Conservation (phyloP, 2,113 vertebrate species). For the Talpa occidentalis region DNA sequence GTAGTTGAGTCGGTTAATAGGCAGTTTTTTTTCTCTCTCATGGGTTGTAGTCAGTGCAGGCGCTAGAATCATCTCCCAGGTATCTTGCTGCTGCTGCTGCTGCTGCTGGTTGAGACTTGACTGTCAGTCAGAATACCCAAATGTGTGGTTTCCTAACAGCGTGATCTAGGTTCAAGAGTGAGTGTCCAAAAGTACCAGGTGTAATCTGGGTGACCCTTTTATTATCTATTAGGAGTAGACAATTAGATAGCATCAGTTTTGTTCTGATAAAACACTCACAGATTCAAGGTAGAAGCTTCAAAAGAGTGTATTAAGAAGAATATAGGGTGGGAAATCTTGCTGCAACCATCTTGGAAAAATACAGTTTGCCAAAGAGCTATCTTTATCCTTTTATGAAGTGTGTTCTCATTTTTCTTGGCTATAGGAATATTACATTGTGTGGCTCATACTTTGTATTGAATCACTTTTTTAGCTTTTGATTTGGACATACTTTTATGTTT, state of each 20-base stretch:
- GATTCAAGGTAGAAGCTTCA: background rate
- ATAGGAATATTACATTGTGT: background rate
- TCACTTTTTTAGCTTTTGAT: background rate
- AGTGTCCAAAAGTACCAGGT: background rate
- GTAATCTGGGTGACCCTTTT: background rate
- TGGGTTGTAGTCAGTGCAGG: background rate
- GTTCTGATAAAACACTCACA: background rate
- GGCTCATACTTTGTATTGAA: background rate
- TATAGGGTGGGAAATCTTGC: background rate
- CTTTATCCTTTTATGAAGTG: background rate
- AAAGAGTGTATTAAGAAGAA: background rate
- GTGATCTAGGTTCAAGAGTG: background rate
- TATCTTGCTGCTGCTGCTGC: background rate
- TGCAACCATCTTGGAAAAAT: background rate
- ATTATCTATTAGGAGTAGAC: background rate
- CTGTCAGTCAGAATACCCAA: background rate
- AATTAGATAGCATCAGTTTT: background rate
- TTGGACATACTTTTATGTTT: background rate
- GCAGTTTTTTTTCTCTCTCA: background rate
- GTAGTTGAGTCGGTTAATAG: background rate
- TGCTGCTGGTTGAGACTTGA: background rate
- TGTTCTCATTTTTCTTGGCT: slow-evolving; percentile 14
- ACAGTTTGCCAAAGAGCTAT: background rate
- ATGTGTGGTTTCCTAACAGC: background rate
- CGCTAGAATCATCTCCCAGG: background rate